These are phyloP conservation scores for Nephotettix cincticeps DNA, from an alignment of 1,140 invertebrate genomes.

Conservation along the genomic window DNA sequence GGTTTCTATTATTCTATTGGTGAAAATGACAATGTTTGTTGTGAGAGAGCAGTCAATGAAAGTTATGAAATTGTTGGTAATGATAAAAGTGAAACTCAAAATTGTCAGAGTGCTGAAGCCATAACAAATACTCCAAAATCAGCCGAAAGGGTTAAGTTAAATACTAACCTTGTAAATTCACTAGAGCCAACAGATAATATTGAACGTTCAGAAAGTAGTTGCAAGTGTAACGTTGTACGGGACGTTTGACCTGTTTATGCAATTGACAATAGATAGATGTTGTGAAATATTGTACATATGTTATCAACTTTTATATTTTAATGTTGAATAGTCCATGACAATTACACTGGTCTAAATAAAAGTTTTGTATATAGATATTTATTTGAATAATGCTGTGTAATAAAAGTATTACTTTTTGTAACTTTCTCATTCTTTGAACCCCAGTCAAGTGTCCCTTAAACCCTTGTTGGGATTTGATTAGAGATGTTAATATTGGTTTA, in stretches of 20 bases:
- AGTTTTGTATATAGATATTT: slow-evolving; percentile 20
- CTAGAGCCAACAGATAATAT: background rate
- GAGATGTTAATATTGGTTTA: too few relatives aligned
- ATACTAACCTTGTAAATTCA: slow-evolving; percentile 10
- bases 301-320: slow-evolving; percentile 17
- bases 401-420: too few relatives aligned
- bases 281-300: background rate
- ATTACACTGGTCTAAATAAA: background rate
- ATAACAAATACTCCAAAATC: slow-evolving; percentile 9
- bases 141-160: background rate
- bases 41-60: background rate
- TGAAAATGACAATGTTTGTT: slow-evolving; percentile 9
- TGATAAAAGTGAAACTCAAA: background rate
- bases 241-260: slow-evolving; percentile 16
- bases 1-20: background rate
- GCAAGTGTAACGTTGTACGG: background rate
- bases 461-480: too few relatives aligned
- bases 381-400: background rate
- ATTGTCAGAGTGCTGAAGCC: background rate
- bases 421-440: too few relatives aligned
- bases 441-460: too few relatives aligned
- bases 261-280: background rate
- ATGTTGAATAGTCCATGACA: slow-evolving; percentile 1
- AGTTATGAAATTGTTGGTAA: background rate
- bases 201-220: slow-evolving; percentile 4